Base-by-base conservation (phyloP, 2,113 vertebrate species). In the Myotis yumanensis region DNA sequence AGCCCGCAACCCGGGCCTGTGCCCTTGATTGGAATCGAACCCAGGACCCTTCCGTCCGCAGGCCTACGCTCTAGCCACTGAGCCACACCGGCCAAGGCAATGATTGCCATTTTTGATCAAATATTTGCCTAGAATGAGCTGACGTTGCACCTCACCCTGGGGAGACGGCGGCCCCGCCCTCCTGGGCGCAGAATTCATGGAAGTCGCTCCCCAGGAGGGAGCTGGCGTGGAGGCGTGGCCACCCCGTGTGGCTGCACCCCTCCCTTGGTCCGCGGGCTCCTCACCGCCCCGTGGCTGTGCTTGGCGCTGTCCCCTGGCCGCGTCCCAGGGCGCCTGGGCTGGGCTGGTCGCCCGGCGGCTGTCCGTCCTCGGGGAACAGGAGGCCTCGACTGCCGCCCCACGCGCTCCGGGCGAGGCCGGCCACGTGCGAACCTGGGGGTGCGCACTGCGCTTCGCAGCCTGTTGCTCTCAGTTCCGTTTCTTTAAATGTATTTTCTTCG, bases 141-240 rank as follows among this genome's bases (percentile, higher is more conserved):
- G 23, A 14, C 0, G 0, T 2, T 20, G 0, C 2, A 3, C 64
- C 40, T 3, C 1, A 2, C 17, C 11, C 72, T 6, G 8, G 18
- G 5, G 40, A 92, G 25, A 68, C 11, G 80, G 18, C 0, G 3
- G 87, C 35, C 25, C 54, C 3, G 9, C 15, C 46, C 22, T 57
- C 14, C 25, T 1, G 14, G 17, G 2, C 10, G 2, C 12, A 12
- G 62, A 11, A 2, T 40, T 16, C n/a, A 2, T 17, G 3, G 11
- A 10, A 2, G 0, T 0, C 3, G 0, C 59, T 2, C 8, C 4
- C 37, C 0, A 0, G 7, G 51, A 46, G 18, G 52, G 20, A 3
- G 51, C 32, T 2, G 35, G 43, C 22, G 72, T 15, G 10, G 46
- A 35, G 9, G 11, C 20, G 1, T 28, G 64, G 37, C 25, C 25